Conservation (phyloP, 1,140 invertebrate genomes). For the Caerostris extrusa region DNA sequence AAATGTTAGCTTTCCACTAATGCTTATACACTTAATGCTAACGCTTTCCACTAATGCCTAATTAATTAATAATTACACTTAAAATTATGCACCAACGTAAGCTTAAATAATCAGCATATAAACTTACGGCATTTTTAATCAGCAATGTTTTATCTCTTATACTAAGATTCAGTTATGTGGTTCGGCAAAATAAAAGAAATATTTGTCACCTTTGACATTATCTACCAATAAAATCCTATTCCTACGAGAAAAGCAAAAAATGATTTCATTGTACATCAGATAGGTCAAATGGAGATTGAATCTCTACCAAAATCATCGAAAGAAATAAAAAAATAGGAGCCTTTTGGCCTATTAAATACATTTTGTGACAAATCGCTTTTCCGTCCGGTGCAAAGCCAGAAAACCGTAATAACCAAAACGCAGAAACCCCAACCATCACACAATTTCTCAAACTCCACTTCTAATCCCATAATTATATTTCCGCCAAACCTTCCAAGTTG, state of each 20-base stretch:
- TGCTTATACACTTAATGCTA: no score
- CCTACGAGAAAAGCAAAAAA: not conserved
- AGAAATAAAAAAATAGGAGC: not conserved
- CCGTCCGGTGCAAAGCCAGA: not conserved
- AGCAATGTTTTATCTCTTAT: no score
- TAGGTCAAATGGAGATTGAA: not conserved
- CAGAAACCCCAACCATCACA: not conserved
- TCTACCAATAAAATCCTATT: no score
- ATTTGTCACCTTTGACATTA: no score
- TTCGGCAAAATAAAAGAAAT: no score
- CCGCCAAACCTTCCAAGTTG: not conserved
- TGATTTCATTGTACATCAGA: not conserved
- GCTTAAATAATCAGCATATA: no score
- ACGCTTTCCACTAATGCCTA: no score
- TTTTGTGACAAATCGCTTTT: constrained; percentile 30
- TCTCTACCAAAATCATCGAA: not conserved
- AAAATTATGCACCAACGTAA: no score
- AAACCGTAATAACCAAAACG: constrained; percentile 15
- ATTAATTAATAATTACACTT: no score
- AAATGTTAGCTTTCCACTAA: no score
- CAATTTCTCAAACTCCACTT: not conserved
- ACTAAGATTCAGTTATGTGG: no score
- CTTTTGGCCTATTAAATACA: constrained; percentile 1
- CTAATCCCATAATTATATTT: constrained; percentile 31
- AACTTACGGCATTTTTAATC: no score